Conservation (phyloP, 2,113 vertebrate genomes). For the Dolichallabes microphthalmus region DNA sequence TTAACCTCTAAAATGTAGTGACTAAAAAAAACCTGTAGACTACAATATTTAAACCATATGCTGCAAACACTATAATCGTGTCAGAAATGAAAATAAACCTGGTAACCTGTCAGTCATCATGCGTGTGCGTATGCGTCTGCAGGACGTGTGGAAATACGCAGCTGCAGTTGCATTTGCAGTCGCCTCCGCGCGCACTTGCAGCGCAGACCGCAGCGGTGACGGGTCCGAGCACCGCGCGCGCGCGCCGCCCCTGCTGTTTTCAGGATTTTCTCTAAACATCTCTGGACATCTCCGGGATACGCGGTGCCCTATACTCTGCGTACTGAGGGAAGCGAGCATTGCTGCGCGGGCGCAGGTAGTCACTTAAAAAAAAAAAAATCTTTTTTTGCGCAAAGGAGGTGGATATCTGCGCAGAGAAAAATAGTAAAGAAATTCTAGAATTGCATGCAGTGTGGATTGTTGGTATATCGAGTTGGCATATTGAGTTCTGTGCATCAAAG, state of each 20-base stretch:
- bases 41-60: conserved; percentile 5
- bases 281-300: conserved; percentile 1
- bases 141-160: conserved; percentile 27
- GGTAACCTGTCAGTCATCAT: conserved; percentile 15
- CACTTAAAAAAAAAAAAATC: not conserved
- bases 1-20: not conserved
- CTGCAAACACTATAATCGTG: not conserved
- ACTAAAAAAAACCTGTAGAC: not conserved
- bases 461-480: not conserved
- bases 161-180: conserved; percentile 48
- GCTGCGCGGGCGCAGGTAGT: conserved; percentile 51
- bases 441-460: not conserved
- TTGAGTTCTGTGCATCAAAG: not conserved
- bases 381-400: not conserved
- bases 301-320: conserved; percentile 29
- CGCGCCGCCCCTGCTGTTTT: conserved; percentile 46
- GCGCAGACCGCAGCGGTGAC: conserved; percentile 58
- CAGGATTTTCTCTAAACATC: not conserved
- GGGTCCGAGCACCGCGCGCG: conserved; percentile 45
- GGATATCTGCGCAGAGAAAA: not conserved
- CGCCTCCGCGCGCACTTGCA: conserved; percentile 61
- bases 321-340: not conserved
- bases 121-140: not conserved
- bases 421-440: not conserved
- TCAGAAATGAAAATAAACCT: conserved; percentile 5